A percentile compares a stretch with the other conserved stretches of the same genome.
Evolutionary conservation across 2,888 invertebrate species (phyloP).

Genomic region (Elmis aenea): DNA sequence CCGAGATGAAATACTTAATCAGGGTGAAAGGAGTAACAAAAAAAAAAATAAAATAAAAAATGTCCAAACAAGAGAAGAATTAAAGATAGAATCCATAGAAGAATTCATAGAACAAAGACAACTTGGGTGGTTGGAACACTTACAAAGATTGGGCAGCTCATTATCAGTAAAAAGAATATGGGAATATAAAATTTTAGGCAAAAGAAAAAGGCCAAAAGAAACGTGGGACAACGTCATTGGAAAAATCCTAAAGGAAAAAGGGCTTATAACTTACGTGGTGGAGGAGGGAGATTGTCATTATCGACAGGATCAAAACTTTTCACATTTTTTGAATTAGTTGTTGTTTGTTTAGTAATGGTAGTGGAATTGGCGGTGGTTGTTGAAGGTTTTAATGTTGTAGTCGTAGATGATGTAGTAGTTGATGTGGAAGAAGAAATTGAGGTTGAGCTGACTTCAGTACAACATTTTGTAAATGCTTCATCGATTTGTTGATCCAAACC

Average conservation of each 20-base stretch:
- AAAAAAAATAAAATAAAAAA: too few species aligned
- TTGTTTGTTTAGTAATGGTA: too few species aligned
- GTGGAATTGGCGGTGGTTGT: slow-evolving; percentile 7
- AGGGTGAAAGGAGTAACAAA: too few species aligned
- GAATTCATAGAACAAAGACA: too few species aligned
- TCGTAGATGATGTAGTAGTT: slow-evolving; percentile 22
- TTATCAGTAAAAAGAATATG: too few species aligned
- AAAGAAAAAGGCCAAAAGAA: background rate
- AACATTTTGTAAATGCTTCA: slow-evolving; percentile 59
- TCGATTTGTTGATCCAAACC: slow-evolving; percentile 56
- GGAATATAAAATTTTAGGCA: too few species aligned
- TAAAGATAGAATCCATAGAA: too few species aligned
- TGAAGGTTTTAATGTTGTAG: slow-evolving; percentile 19
- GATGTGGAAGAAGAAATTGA: slow-evolving; percentile 24
- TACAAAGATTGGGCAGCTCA: too few species aligned
- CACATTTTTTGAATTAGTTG: slow-evolving; percentile 7
- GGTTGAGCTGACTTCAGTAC: slow-evolving; percentile 43
- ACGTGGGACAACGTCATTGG: too few species aligned
- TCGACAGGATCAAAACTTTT: slow-evolving; percentile 15
- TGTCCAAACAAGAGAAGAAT: too few species aligned
- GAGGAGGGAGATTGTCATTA: slow-evolving; percentile 13
- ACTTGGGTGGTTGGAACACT: too few species aligned
- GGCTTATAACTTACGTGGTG: slow-evolving; percentile 16
- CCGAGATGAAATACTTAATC: too few species aligned
- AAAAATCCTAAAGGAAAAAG: slow-evolving; percentile 10